Evolutionary conservation across 1,140 invertebrate species (phyloP).

Genomic region (Chironomus striatipennis): DNA sequence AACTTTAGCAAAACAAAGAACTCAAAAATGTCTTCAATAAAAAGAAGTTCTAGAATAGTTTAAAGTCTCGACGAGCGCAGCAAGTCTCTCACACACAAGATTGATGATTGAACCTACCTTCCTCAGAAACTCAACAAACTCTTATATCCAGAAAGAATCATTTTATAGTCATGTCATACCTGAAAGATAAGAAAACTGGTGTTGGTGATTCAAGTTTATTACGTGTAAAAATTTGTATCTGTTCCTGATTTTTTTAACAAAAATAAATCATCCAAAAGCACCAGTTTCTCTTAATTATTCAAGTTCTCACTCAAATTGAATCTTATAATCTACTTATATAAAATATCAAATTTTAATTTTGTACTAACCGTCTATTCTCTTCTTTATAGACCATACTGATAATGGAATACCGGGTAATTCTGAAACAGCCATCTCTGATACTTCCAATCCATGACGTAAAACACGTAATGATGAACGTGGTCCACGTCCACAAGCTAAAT

Average conservation of each 20-base stretch:
- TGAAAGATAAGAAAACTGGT: conserved; percentile 22
- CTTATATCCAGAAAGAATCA: neutral
- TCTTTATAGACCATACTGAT: conserved; percentile 99
- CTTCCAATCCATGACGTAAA: conserved; percentile 93
- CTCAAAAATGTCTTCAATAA: neutral
- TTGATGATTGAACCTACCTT: neutral
- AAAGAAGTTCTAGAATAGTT: neutral
- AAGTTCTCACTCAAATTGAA: neutral
- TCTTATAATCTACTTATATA: neutral
- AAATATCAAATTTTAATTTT: neutral
- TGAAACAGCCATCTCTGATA: conserved; percentile 98
- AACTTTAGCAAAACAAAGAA: neutral
- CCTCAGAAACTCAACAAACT: neutral
- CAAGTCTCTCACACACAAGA: neutral
- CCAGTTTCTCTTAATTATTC: conserved; percentile 24
- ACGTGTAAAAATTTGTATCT: neutral
- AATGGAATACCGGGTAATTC: conserved; percentile 98
- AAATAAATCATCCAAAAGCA: neutral
- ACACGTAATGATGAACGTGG: conserved; percentile 88
- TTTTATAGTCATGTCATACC: neutral
- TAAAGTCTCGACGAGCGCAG: neutral
- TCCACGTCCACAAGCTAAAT: conserved; percentile 91
- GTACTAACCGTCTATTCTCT: conserved; percentile 65
- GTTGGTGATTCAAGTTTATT: conserved; percentile 23
- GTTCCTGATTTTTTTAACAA: conserved; percentile 22